Percentiles rank a stretch among this genome's conserved stretches.
Conservation (phyloP, 2,888 invertebrate genomes). For the Baccha elongata region DNA sequence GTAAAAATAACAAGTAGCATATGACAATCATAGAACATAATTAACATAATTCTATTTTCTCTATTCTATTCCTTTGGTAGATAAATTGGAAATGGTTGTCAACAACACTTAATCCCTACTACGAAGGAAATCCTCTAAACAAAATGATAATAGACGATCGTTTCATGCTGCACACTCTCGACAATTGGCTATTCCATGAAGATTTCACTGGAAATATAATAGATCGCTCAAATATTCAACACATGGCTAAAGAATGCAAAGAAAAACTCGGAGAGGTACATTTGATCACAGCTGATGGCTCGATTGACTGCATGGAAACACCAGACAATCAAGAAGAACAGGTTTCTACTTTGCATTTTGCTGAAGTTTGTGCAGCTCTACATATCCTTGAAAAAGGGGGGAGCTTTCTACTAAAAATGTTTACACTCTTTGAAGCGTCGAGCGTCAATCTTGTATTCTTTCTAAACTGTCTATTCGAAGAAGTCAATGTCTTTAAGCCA, state of each 20-base stretch:
- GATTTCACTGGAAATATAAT: conserved; percentile 94
- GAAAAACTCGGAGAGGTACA: conserved; percentile 84
- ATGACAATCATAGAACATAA: too few relatives aligned
- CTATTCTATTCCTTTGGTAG: conserved; percentile 79
- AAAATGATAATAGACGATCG: conserved; percentile 90
- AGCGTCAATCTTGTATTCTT: conserved; percentile 91
- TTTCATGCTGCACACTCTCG: conserved; percentile 89
- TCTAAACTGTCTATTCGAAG: conserved; percentile 88
- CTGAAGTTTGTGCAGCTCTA: conserved; percentile 91
- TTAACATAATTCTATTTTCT: too few relatives aligned
- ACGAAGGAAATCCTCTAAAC: conserved; percentile 91
- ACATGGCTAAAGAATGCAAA: conserved; percentile 84
- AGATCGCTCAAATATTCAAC: conserved; percentile 86
- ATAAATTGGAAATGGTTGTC: conserved; percentile 91
- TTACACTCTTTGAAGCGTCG: conserved; percentile 93
- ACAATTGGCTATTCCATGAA: conserved; percentile 93
- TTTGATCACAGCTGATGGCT: conserved; percentile 96
- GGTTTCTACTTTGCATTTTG: conserved; percentile 91
- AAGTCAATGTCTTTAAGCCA: conserved; percentile 92
- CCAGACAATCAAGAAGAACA: conserved; percentile 94
- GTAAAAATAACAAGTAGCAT: too few relatives aligned
- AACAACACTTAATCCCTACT: conserved; percentile 94
- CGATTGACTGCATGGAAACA: conserved; percentile 92
- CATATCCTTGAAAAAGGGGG: conserved; percentile 88
- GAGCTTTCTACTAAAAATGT: conserved; percentile 92